Conservation (phyloP, 1,140 invertebrate genomes). For the Chrysoperla carnea region DNA sequence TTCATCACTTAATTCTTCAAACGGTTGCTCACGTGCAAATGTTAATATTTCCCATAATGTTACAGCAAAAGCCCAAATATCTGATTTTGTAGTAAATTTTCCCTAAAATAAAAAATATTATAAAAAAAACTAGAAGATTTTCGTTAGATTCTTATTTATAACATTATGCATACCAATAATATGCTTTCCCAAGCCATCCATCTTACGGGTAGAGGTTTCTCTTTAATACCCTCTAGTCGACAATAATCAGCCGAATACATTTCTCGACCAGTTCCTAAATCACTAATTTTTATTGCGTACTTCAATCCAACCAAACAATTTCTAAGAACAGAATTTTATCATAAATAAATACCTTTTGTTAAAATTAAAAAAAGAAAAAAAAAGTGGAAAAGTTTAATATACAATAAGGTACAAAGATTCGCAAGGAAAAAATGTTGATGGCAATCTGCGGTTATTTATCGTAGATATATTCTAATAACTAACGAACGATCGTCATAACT, state of each 20-base stretch:
- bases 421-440: no score
- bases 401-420: conserved; percentile 2
- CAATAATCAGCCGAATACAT: conserved; percentile 54
- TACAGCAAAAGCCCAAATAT: conserved; percentile 63
- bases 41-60: conserved; percentile 61
- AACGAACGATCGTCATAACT: no score
- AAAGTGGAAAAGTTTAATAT: background rate
- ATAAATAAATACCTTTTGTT: conserved; percentile 5
- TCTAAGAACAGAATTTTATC: conserved; percentile 26
- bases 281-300: conserved; percentile 55
- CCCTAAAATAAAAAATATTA: conserved; percentile 28
- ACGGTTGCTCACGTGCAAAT: conserved; percentile 45
- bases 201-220: conserved; percentile 38
- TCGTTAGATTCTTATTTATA: background rate
- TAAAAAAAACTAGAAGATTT: background rate
- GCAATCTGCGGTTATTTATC: no score
- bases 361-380: background rate
- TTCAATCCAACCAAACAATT: conserved; percentile 58
- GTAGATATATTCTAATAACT: no score
- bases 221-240: conserved; percentile 36
- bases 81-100: conserved; percentile 57
- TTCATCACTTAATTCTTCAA: conserved; percentile 47
- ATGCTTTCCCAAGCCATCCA: conserved; percentile 60
- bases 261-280: conserved; percentile 47
- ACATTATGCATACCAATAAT: conserved; percentile 38